These are phyloP conservation scores for Euproctis similis DNA, from an alignment of 2,888 invertebrate genomes.

Conservation along the genomic window DNA sequence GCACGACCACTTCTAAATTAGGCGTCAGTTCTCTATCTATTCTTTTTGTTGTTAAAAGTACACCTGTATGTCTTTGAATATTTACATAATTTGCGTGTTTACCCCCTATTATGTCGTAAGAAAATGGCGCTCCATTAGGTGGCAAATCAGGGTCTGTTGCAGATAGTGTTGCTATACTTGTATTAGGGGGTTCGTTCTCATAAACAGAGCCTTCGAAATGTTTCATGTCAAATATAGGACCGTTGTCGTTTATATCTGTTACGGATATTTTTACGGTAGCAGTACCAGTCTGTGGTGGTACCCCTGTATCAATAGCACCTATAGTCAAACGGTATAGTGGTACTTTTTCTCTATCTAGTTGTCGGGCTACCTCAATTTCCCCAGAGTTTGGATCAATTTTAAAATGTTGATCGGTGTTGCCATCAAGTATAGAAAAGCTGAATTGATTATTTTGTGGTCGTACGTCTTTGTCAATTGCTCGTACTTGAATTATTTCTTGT, in stretches of 20 bases:
- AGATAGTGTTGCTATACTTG: slow-evolving; percentile 87
- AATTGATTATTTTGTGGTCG: slow-evolving; percentile 93
- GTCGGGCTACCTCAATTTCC: slow-evolving; percentile 84
- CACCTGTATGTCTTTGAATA: slow-evolving; percentile 86
- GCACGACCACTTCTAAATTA: slow-evolving; percentile 82
- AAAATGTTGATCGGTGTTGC: slow-evolving; percentile 88
- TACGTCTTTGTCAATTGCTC: slow-evolving; percentile 94
- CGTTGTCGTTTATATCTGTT: slow-evolving; percentile 94
- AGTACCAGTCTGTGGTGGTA: slow-evolving; percentile 94
- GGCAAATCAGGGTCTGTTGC: slow-evolving; percentile 93
- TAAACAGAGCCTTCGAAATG: slow-evolving; percentile 84
- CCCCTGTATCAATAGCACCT: slow-evolving; percentile 91
- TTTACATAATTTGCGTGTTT: slow-evolving; percentile 84
- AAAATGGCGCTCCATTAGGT: slow-evolving; percentile 93
- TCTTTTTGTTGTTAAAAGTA: slow-evolving; percentile 84
- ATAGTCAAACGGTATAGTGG: slow-evolving; percentile 84
- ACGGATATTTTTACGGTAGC: slow-evolving; percentile 87
- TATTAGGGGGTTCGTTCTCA: slow-evolving; percentile 91
- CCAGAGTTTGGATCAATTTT: slow-evolving; percentile 92
- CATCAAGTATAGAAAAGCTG: slow-evolving; percentile 90
- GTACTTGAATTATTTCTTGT: slow-evolving; percentile 83
- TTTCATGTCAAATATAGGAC: slow-evolving; percentile 85
- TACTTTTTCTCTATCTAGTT: slow-evolving; percentile 87
- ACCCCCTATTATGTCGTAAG: slow-evolving; percentile 86
- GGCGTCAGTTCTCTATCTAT: slow-evolving; percentile 90